Evolutionary conservation across 2,113 vertebrate species (phyloP), one percentile per base, ranked within the genome.

Genomic region (Eubucco bourcierii): DNA sequence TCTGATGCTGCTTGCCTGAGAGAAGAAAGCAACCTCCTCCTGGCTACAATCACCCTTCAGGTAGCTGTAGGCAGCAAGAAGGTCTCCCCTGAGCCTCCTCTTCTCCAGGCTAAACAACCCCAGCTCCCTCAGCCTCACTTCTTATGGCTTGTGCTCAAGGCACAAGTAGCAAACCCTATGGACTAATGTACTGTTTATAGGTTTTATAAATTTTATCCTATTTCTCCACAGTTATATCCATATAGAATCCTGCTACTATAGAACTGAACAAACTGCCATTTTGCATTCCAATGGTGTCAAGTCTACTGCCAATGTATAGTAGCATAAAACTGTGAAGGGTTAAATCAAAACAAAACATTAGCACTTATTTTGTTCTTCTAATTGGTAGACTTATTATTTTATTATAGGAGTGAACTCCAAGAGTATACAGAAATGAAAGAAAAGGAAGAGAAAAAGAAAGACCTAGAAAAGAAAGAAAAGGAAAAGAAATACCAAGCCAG

Each of bases 371-470:
- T 93, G 34, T 81, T 70, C 4, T 53, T 29, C 16, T 78, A 87
- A 90, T 81, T 93, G 95, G 65, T 63, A 47, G 25, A 52, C 12
- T 53, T 88, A 52, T 53, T 88, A 70, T 91, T 96, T 93, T 86
- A 53, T 91, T 97, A 58, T 95, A 99, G 99, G 96, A 97, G 76
- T 60, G 97, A 98, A 50, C 95, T 99, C 84, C 98, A 98, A 61
- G 97, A 98, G 77, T 98, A 98, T 12, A 87, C 98, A 74, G 97
- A 98, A 68, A 97, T 98, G 83, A 98, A 96, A 90, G 98, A 93
- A 89, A 97, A 87, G 60, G 98, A 99, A 91, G 95, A 98, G 93
- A 96, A 96, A 88, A 98, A 95, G 88, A 91, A 97, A 77, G 77
- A 95, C 29, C 92, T 97, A 39, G 97, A 98, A 90, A 98, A 92